Percentiles rank a stretch among this genome's conserved stretches.
Evolutionary conservation across 2,797 vertebrate genomes (phyloP).

Genomic region (Phalanger gymnotis): DNA sequence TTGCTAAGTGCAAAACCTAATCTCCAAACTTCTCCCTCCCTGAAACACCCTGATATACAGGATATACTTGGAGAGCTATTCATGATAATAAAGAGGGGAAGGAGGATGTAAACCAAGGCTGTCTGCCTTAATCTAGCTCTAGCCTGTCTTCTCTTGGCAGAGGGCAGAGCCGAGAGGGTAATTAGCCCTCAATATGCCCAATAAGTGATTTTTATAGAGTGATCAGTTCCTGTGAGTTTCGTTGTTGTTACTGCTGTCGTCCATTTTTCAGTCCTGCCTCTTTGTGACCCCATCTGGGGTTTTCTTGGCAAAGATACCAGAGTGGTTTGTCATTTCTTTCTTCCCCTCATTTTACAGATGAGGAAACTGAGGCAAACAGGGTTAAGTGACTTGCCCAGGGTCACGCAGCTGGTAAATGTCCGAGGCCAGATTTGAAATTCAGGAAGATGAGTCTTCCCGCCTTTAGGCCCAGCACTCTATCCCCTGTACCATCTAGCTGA

Average conservation of each 20-base stretch:
- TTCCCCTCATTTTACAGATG: neutral
- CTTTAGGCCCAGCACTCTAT: neutral
- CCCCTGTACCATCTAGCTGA: neutral
- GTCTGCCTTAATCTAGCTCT: neutral
- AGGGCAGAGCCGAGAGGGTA: neutral
- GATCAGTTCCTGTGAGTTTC: neutral
- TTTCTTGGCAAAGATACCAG: neutral
- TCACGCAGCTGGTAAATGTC: neutral
- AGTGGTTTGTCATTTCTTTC: neutral
- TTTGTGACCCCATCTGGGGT: neutral
- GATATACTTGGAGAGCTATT: neutral
- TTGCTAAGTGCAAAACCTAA: neutral
- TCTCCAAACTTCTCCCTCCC: neutral
- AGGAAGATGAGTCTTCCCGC: neutral
- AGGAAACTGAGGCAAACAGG: neutral
- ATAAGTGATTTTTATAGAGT: neutral
- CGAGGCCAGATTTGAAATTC: neutral
- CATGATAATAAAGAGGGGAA: neutral
- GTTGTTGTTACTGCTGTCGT: neutral
- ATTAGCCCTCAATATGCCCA: neutral
- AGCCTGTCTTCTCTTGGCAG: neutral
- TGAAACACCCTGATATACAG: neutral
- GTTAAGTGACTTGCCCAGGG: neutral
- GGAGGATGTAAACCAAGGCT: neutral
- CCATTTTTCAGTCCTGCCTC: neutral